These are phyloP conservation scores for Prorops nasuta DNA, from an alignment of 1,140 invertebrate species.

Conservation along the genomic window DNA sequence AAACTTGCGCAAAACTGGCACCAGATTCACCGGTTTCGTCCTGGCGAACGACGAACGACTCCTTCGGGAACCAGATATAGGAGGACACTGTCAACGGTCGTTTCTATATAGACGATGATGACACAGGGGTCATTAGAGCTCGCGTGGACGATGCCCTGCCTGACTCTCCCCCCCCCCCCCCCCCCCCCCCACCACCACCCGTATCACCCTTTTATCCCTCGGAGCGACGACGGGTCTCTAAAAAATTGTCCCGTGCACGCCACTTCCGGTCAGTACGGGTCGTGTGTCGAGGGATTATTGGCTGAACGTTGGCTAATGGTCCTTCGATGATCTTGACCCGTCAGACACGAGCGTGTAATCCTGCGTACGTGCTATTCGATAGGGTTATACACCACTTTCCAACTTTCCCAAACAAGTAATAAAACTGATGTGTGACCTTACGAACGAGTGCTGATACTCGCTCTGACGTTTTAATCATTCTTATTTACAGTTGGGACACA, in stretches of 20 bases:
- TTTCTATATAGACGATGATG: slow-evolving; percentile 8
- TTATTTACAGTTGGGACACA: too few relatives aligned
- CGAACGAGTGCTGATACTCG: too few relatives aligned
- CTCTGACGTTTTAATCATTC: too few relatives aligned
- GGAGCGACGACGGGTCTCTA: too few relatives aligned
- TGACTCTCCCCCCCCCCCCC: too few relatives aligned
- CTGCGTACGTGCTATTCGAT: slow-evolving; percentile 16
- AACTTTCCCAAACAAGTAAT: slow-evolving; percentile 42
- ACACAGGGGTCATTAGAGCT: slow-evolving; percentile 18
- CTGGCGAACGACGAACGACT: too few relatives aligned
- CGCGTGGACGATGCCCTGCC: slow-evolving; percentile 35
- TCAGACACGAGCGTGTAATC: slow-evolving; percentile 44
- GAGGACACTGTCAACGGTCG: slow-evolving; percentile 26
- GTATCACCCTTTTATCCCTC: too few relatives aligned
- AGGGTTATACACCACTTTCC: neutral
- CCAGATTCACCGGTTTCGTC: too few relatives aligned
- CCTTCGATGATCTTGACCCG: slow-evolving; percentile 32
- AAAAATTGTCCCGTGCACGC: too few relatives aligned
- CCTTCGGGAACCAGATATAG: too few relatives aligned
- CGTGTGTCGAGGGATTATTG: slow-evolving; percentile 42
- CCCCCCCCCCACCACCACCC: too few relatives aligned
- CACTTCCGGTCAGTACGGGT: slow-evolving; percentile 36
- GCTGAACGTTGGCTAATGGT: slow-evolving; percentile 33
- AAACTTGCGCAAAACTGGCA: too few relatives aligned
- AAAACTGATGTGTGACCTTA: slow-evolving; percentile 44